Conservation (phyloP, 2,797 vertebrate genomes). For the Hypotaenidia philippensis region DNA sequence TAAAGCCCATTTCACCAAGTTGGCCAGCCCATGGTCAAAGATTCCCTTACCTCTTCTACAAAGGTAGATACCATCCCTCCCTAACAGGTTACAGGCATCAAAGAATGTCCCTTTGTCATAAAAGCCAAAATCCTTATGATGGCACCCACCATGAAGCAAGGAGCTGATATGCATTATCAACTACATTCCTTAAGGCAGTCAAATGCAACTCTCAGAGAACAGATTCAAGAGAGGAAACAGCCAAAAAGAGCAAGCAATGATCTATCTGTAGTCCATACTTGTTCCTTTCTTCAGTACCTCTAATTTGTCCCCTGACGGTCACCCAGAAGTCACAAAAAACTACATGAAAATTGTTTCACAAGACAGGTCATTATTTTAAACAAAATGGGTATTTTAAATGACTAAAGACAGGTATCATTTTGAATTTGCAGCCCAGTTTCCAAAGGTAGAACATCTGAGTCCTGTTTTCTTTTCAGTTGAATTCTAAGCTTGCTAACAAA, state of each 20-base stretch:
- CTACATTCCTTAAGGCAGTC: background rate
- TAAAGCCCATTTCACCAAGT: too few species aligned
- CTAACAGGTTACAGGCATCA: too few species aligned
- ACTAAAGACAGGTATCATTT: background rate
- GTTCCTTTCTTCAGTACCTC: background rate
- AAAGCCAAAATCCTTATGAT: too few species aligned
- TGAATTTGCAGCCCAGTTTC: background rate
- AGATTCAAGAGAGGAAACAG: background rate
- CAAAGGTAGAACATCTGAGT: background rate
- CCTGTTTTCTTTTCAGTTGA: background rate
- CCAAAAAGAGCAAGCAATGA: background rate
- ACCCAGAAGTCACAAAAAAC: background rate
- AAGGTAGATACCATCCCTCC: too few species aligned
- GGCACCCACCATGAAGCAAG: too few species aligned
- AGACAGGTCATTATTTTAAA: background rate
- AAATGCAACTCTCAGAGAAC: background rate
- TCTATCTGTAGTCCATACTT: background rate
- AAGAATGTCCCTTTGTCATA: too few species aligned
- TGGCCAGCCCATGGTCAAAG: too few species aligned
- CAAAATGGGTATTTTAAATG: background rate
- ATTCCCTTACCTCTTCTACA: too few species aligned
- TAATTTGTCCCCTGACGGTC: background rate
- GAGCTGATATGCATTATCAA: too few species aligned
- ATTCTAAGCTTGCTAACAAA: background rate
- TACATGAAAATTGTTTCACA: background rate